A percentile compares a stretch with the other conserved stretches of the same genome.
Evolutionary conservation across 1,140 invertebrate genomes (phyloP).

Genomic region (Hestina assimilis): DNA sequence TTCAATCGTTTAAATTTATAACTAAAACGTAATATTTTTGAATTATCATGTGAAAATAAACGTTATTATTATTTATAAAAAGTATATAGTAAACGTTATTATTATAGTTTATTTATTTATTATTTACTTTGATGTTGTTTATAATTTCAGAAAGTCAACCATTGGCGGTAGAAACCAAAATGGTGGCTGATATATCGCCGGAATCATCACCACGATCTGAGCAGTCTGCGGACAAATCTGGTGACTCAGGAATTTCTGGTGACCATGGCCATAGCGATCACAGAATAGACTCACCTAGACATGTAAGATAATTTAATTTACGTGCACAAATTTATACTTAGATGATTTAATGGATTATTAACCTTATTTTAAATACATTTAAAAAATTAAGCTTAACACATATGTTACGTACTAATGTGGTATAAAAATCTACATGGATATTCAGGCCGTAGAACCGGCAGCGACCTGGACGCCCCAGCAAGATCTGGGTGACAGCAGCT

Average conservation of each 20-base stretch:
- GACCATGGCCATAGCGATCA: slow-evolving; percentile 76
- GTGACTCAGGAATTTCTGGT: slow-evolving; percentile 89
- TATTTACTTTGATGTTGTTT: neutral
- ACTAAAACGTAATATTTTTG: too few relatives aligned
- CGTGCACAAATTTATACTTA: neutral
- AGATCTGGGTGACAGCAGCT: slow-evolving; percentile 83
- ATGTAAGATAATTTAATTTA: slow-evolving; percentile 20
- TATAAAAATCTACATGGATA: too few relatives aligned
- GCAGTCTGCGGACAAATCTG: slow-evolving; percentile 82
- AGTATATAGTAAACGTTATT: neutral
- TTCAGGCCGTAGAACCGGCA: slow-evolving; percentile 25
- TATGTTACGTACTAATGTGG: too few relatives aligned
- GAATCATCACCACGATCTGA: slow-evolving; percentile 66
- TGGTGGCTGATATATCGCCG: slow-evolving; percentile 51
- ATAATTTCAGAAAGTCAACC: slow-evolving; percentile 52
- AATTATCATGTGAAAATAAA: too few relatives aligned
- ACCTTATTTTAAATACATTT: too few relatives aligned
- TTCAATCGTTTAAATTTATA: too few relatives aligned
- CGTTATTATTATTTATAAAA: neutral
- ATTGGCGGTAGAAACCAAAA: slow-evolving; percentile 60
- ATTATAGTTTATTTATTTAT: neutral
- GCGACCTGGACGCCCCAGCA: slow-evolving; percentile 89
- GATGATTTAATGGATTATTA: too few relatives aligned
- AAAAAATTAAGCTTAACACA: too few relatives aligned
- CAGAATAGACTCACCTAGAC: slow-evolving; percentile 62